A percentile compares a stretch with the other conserved stretches of the same genome.
These are phyloP conservation scores for Reticulitermes speratus DNA, from an alignment of 1,140 invertebrate species.

Conservation along the genomic window DNA sequence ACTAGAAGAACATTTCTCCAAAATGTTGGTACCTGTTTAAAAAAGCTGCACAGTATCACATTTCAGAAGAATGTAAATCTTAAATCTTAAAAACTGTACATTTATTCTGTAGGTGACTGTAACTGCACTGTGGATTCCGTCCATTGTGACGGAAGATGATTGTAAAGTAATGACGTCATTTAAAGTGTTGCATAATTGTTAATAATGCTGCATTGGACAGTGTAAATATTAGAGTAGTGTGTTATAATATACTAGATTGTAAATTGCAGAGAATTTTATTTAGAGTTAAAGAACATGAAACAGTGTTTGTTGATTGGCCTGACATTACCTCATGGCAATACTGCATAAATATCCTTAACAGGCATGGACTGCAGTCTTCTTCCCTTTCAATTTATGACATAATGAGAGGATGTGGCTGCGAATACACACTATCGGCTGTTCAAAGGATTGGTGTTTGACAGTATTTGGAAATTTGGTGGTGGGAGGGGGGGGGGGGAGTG, in stretches of 20 bases:
- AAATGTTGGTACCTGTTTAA: no score
- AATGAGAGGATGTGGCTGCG: no score
- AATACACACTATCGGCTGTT: no score
- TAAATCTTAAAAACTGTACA: background rate
- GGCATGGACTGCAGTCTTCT: no score
- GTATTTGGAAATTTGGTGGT: no score
- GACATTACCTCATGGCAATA: background rate
- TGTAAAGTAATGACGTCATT: background rate
- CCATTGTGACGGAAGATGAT: background rate
- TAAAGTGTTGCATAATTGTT: background rate
- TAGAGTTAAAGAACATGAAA: background rate
- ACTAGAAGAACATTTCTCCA: no score
- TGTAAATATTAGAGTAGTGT: slow-evolving; percentile 8
- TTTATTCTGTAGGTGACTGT: background rate
- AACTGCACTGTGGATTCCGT: background rate
- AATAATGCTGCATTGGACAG: background rate
- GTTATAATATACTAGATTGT: background rate
- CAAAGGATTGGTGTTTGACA: no score
- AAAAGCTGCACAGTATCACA: no score
- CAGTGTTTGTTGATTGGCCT: background rate
- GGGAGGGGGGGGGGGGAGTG: no score
- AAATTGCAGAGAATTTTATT: background rate
- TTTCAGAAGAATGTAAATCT: no score
- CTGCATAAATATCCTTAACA: no score
- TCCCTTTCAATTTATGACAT: no score